A percentile compares a stretch with the other conserved stretches of the same genome.
Evolutionary conservation across 2,888 invertebrate genomes (phyloP).

Genomic region (Podotricha telesiphe): DNA sequence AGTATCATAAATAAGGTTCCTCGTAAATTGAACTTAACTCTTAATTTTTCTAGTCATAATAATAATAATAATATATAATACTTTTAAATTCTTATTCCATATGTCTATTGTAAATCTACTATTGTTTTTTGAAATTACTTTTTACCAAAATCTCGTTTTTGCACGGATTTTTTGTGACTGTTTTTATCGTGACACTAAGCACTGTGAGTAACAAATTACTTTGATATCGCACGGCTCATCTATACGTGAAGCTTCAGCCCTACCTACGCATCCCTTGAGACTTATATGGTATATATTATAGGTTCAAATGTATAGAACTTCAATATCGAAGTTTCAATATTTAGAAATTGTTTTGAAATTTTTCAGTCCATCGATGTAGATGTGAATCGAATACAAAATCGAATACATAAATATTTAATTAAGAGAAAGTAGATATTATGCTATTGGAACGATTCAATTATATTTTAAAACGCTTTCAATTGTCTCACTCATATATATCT

Average conservation of each 20-base stretch:
- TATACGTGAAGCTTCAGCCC: constrained; percentile 37
- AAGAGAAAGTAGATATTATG: no score
- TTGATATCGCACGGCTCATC: constrained; percentile 50
- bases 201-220: constrained; percentile 67
- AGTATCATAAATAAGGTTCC: neutral
- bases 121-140: neutral
- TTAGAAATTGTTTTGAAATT: no score
- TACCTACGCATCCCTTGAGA: constrained; percentile 26
- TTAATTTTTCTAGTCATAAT: neutral
- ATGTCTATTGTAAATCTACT: no score
- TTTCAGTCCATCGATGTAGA: no score
- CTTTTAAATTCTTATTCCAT: neutral
- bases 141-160: constrained; percentile 23
- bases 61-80: neutral
- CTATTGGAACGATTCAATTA: no score
- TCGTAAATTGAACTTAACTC: neutral
- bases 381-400: no score
- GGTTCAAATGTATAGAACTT: no score
- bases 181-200: constrained; percentile 44
- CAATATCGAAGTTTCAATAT: no score
- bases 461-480: no score
- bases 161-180: constrained; percentile 44
- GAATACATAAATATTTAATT: no score
- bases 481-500: no score
- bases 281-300: neutral